Base-by-base conservation (phyloP, 2,888 invertebrate genomes). In the Alsophila aescularia region DNA sequence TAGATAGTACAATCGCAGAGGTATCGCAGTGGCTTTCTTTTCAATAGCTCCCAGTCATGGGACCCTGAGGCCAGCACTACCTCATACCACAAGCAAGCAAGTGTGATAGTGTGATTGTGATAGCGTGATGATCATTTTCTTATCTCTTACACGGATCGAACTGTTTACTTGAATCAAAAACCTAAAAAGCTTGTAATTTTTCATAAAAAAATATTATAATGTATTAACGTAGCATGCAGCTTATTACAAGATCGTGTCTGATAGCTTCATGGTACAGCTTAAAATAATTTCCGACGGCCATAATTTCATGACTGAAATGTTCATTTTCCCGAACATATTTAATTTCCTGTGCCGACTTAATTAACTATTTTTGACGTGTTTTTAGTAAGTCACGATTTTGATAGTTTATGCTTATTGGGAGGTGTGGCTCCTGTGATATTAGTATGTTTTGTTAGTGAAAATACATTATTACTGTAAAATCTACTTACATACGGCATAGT, bases 261-360 rank as follows among this genome's bases (percentile, higher is more conserved):
- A 66, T 63, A 64, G 59, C 50, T 62, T 66, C 36, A 32, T 21
- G 15, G 21, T 40, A 40, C 21, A 58, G 51, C 40, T 67, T 69
- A 66, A 69, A 67, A 73, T 61, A 71, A 69, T 72, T 67, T 71
- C 71, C 68, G 65, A 43, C 43, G 15, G 16, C 39, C 58, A 52
- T 63, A 61, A 70, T 73, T 68, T 68, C 65, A 67, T 63, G 67
- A 62, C 60, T 60, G 64, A 68, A 73, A 67, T 60, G 67, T 64
- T 71, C 66, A 60, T 70, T 70, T 62, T 65, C 60, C 40, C 51
- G 59, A 62, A 61, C 67, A 69, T 66, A 73, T 77, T 79, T 84
- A 83, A 85, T 84, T 85, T 84, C 84, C 83, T 83, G 81, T 72
- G 70, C 58, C 62, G 72, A 74, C 69, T 72, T 72, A 77, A 81